Base-by-base conservation (phyloP, 2,888 invertebrate genomes). In the Reticulitermes lucifugus region DNA sequence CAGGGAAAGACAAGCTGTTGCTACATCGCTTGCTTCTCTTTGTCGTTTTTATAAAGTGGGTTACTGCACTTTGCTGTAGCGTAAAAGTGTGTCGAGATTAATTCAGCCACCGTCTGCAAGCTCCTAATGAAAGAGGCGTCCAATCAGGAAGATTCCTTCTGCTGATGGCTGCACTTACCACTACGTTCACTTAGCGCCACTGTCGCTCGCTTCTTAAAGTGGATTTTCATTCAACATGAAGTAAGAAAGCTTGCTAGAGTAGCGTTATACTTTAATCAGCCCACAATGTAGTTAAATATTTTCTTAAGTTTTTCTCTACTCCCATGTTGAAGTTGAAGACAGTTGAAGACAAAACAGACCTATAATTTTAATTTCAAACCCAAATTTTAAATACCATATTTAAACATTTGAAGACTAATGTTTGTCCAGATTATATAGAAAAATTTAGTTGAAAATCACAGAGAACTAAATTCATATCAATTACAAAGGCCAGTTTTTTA, bases 41-140 rank as follows among this genome's bases (percentile, higher is more conserved):
- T 60, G 46, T 35, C 70, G 79, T 81, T 81, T 81, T 81, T 81
- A 81, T 81, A 70, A 81, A 81, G 81, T 77, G 77, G 77, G 77
- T 77, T 77, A 77, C 77, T 81, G 70, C 70, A 81, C 81, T 81
- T 81, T 43, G 81, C 81, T 70, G 65, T 46, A 81, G 81, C 25
- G 43, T 81, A 81, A 81, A 81, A 81, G 81, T 81, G 70, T 81
- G 81, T 81, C 70, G 81, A 70, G 70, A 81, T 81, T 81, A 81
- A 81, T 81, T 81, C 81, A 65, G 55, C 77, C n/a, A 22, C 77
- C 43, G 77, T 73, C 73, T 35, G 12, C 73, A 80, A 81, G 70
- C 81, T 55, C 46, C 81, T 81, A 81, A 81, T 81, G 81, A 81
- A 81, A 81, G 81, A 81, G 81, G 81, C 81, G 81, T 81, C 81